phyloP scores from a whole-genome alignment of 2,888 invertebrate species.

The Limnephilus auricula region DNA sequence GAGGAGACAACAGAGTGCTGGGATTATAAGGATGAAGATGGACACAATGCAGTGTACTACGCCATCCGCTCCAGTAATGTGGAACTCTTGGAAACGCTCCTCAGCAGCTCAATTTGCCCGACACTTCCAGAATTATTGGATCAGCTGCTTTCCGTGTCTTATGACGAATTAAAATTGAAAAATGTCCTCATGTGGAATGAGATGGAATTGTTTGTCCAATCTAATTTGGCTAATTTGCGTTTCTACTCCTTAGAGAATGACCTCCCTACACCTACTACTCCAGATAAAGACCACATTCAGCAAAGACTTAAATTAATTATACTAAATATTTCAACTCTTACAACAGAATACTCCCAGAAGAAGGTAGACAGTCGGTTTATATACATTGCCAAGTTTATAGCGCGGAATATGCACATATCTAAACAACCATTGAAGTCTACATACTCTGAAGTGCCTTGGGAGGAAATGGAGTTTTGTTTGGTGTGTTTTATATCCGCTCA shows the following conservation, averaged over 20 bases:
- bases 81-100: neutral
- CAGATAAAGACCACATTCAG: neutral
- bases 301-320: neutral
- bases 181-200: constrained; percentile 17
- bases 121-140: neutral
- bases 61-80: neutral
- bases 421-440: neutral
- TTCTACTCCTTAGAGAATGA: neutral
- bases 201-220: constrained; percentile 27
- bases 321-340: neutral
- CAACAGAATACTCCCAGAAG: too few relatives aligned
- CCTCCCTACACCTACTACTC: neutral
- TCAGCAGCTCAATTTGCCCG: neutral
- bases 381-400: constrained; percentile 8
- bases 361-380: neutral
- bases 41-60: neutral
- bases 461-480: constrained; percentile 34
- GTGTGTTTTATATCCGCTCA: neutral
- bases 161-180: neutral
- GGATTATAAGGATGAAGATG: neutral
- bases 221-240: neutral
- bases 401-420: neutral
- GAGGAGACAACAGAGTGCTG: too few relatives aligned
- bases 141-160: neutral
- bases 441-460: neutral